These are phyloP conservation scores for Agapetus fuscipes DNA, from an alignment of 2,888 invertebrate genomes.

Conservation along the genomic window DNA sequence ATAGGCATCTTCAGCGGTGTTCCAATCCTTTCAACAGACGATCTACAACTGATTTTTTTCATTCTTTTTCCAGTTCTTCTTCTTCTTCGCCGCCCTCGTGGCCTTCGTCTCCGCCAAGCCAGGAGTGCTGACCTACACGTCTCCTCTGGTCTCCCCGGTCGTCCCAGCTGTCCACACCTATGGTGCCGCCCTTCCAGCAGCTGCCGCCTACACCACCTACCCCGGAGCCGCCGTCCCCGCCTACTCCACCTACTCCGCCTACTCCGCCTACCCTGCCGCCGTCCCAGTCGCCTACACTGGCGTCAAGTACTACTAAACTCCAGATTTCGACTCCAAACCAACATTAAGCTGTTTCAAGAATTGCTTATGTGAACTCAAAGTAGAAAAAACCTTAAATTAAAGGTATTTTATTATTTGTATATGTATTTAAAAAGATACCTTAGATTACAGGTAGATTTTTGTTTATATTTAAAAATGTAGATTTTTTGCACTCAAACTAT, in stretches of 20 bases:
- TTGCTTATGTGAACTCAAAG: no score
- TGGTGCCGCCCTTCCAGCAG: constrained; percentile 25
- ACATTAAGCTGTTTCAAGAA: no score
- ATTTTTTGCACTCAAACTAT: no score
- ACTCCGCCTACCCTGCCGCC: constrained; percentile 28
- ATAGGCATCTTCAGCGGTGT: no score
- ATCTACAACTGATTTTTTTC: no score
- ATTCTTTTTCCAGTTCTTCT: constrained; percentile 37
- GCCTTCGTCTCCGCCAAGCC: constrained; percentile 45
- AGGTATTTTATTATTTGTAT: no score
- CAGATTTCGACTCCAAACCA: no score
- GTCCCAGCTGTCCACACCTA: constrained; percentile 11
- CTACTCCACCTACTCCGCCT: constrained; percentile 28
- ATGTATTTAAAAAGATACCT: no score
- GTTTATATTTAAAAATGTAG: no score
- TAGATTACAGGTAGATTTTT: no score
- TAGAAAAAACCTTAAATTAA: no score
- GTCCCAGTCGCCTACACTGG: constrained; percentile 19
- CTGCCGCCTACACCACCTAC: constrained; percentile 28
- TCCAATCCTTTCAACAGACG: no score
- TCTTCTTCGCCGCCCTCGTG: constrained; percentile 44
- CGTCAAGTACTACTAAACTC: constrained; percentile 24
- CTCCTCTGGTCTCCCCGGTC: constrained; percentile 32
- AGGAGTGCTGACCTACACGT: constrained; percentile 37
- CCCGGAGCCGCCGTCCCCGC: constrained; percentile 21